These are phyloP conservation scores for Rhadina sibilatrix DNA, from an alignment of 2,113 vertebrate species.

Conservation along the genomic window DNA sequence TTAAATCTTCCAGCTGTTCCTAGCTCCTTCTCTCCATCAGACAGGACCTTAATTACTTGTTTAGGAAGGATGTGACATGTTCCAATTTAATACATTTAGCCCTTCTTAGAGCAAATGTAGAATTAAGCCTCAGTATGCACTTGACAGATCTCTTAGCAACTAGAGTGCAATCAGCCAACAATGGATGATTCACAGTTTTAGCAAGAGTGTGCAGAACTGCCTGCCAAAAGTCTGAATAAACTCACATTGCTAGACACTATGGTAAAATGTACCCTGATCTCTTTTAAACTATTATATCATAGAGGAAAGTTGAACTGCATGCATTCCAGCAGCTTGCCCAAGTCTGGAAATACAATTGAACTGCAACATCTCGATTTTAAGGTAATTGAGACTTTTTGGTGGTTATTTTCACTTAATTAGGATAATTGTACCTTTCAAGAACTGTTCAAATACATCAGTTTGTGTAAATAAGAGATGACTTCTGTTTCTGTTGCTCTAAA, in stretches of 20 bases:
- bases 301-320: slow-evolving; percentile 69
- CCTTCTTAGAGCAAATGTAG: slow-evolving; percentile 67
- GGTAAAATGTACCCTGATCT: slow-evolving; percentile 78
- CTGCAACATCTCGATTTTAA: slow-evolving; percentile 48
- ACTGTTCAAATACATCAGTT: background rate
- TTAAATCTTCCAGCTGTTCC: slow-evolving; percentile 40
- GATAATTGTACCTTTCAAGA: slow-evolving; percentile 17
- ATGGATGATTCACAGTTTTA: slow-evolving; percentile 78
- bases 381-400: background rate
- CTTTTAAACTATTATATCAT: slow-evolving; percentile 78
- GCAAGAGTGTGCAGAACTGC: slow-evolving; percentile 70
- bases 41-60: slow-evolving; percentile 67
- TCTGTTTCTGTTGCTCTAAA: background rate
- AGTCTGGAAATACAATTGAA: slow-evolving; percentile 70
- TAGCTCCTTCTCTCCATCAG: slow-evolving; percentile 11
- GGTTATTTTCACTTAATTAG: slow-evolving; percentile 57
- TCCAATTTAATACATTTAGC: slow-evolving; percentile 66
- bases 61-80: slow-evolving; percentile 72
- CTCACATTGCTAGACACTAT: slow-evolving; percentile 80
- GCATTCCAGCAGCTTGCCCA: slow-evolving; percentile 66
- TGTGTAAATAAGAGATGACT: background rate
- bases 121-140: slow-evolving; percentile 71
- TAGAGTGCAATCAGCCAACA: slow-evolving; percentile 72
- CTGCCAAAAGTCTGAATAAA: slow-evolving; percentile 79
- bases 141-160: slow-evolving; percentile 77